These are phyloP conservation scores for Henicopernis longicauda DNA, from an alignment of 2,113 vertebrate genomes.

Conservation along the genomic window DNA sequence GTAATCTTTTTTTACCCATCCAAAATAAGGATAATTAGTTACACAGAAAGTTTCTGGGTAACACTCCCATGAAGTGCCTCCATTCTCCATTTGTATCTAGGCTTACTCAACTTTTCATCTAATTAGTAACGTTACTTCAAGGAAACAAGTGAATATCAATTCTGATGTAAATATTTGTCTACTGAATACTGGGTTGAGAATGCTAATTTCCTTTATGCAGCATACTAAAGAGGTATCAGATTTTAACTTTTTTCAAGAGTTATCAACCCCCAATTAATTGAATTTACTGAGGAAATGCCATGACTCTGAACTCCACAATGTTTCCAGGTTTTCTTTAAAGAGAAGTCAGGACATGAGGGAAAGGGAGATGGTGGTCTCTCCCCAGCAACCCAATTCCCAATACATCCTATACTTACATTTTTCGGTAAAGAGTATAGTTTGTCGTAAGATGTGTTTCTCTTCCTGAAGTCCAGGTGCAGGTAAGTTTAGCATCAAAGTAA, in stretches of 20 bases:
- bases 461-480: conserved; percentile 70
- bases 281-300: not conserved
- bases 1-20: not conserved
- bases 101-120: not conserved
- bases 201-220: not conserved
- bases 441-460: not conserved
- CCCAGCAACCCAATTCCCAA: not conserved
- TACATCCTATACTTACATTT: conserved; percentile 55
- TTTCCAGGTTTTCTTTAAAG: not conserved
- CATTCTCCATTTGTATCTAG: not conserved
- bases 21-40: not conserved
- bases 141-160: not conserved
- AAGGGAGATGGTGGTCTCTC: not conserved
- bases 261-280: not conserved
- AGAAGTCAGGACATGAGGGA: not conserved
- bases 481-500: conserved; percentile 30
- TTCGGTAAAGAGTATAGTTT: conserved; percentile 42
- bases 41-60: not conserved
- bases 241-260: not conserved
- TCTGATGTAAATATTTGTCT: not conserved
- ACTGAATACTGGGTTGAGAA: not conserved
- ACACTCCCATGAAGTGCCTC: not conserved
- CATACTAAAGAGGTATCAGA: not conserved
- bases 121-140: not conserved
- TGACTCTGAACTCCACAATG: not conserved